Evolutionary conservation across 2,888 invertebrate genomes (phyloP), one percentile per base, ranked within the genome.

Genomic region (Leptothorax acervorum): DNA sequence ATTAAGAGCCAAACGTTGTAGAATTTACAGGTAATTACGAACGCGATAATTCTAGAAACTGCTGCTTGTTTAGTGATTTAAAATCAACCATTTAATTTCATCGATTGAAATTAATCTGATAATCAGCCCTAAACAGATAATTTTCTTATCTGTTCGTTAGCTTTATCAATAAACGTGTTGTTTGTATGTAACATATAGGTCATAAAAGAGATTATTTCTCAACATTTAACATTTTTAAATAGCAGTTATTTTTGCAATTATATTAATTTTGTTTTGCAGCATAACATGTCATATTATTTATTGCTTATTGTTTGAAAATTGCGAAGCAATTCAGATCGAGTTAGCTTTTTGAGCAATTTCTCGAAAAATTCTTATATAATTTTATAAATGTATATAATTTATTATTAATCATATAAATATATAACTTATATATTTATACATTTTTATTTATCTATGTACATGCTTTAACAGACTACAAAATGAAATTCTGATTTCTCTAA

Each of bases 1-100:
- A 81, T 81, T 73, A 81, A 51, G 79, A 81, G 48, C 8, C 73
- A 12, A 11, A 8, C 60, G 39, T 18, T 60, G 71, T 81, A 60
- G 48, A 73, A 81, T 73, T 81, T 28, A 62, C 60, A 73, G 48
- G 9, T 81, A 60, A 62, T 73, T 81, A 73, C 79, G 39, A 48
- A 28, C 39, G 60, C 42, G 39, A 39, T 81, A 81, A 81, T 81
- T 48, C 73, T 73, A 73, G 73, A 62, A 73, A 81, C 60, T 71
- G 39, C 60, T 55, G 57, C 35, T 60, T 73, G 57, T 62, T 71
- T 62, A 28, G 28, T 39, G 12, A 28, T 28, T 73, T 18, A 39
- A 48, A 78, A 28, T 73, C 48, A 73, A 60, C 39, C n/a, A 15
- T 57, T 81, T 60, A 51, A 18, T 60, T 39, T 12, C 12, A 45